Evolutionary conservation across 2,113 vertebrate genomes (phyloP).

Genomic region (Dryoscopus gambensis): DNA sequence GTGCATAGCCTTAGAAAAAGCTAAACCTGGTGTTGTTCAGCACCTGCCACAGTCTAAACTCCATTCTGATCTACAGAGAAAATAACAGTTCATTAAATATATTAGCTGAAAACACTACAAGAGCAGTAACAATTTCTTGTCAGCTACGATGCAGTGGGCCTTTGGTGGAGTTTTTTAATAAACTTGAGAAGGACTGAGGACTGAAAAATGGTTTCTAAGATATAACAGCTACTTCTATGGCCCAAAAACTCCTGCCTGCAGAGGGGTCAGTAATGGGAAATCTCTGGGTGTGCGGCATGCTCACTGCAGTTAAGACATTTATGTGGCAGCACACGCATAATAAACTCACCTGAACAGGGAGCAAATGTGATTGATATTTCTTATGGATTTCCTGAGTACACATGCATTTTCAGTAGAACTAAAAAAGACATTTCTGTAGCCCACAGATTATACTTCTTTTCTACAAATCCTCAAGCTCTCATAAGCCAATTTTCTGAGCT

Average conservation of each 20-base stretch:
- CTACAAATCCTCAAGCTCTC: neutral
- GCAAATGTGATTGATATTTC: neutral
- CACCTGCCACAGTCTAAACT: neutral
- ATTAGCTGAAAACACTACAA: neutral
- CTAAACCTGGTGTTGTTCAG: neutral
- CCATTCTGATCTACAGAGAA: neutral
- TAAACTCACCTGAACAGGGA: neutral
- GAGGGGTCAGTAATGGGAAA: neutral
- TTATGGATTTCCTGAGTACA: neutral
- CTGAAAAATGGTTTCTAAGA: neutral
- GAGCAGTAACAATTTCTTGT: neutral
- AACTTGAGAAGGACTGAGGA: neutral
- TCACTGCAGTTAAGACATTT: neutral
- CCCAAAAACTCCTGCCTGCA: neutral
- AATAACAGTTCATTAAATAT: neutral
- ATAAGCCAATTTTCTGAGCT: neutral
- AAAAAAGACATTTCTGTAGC: neutral
- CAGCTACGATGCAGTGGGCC: neutral
- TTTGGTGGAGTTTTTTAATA: neutral
- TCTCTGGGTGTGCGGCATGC: rapidly evolving
- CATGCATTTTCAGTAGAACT: neutral
- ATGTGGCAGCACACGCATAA: neutral
- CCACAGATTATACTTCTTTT: neutral
- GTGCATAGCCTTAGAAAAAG: neutral
- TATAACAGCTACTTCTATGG: neutral